Evolutionary conservation across 1,140 invertebrate species (phyloP), one percentile per base, ranked within the genome.

Genomic region (Leptinotarsa undecemlineata): DNA sequence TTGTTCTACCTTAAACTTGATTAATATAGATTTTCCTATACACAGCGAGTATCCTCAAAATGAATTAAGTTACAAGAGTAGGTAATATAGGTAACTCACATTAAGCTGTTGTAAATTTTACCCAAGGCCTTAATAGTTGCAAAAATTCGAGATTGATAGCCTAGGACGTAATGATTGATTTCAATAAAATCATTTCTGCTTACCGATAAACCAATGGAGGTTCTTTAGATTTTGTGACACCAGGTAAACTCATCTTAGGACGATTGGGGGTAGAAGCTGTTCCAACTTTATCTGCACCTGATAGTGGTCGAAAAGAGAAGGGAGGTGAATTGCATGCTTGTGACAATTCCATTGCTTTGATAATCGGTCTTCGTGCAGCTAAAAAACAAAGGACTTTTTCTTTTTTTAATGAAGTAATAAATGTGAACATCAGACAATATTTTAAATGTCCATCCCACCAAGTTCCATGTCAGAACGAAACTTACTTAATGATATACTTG

Each of bases 171-270:
- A 11, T 51, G 21, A 20, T 3, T 51, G n/a, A 71, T 17, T 60
- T n/a, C 51, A 70, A 70, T n/a, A 60, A 20, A 14, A 51, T 21
- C 11, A 42, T 42, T 42, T 42, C 8, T 42, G 42, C 64, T 67
- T 73, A 73, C 66, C 72, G 64, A 48, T 51, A 48, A 23, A 68
- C 63, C 21, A 73, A 17, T 57, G 72, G 26, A 21, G 81, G 77
- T 63, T 83, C 82, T 51, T 80, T 76, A 20, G 78, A 48, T 73
- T 81, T 81, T 26, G 75, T 64, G 23, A 78, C 73, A 64, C 80
- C 75, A n/a, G 82, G 81, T 48, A 82, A 71, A 57, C 75, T 80
- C 82, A 84, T 83, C 77, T 84, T 84, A 51, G 80, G 77, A 63
- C 82, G 72, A 68, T 75, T 78, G 11, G 78, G 48, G 67, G 75